Conservation (phyloP, 1,140 invertebrate genomes). For the Trialeurodes vaporariorum region DNA sequence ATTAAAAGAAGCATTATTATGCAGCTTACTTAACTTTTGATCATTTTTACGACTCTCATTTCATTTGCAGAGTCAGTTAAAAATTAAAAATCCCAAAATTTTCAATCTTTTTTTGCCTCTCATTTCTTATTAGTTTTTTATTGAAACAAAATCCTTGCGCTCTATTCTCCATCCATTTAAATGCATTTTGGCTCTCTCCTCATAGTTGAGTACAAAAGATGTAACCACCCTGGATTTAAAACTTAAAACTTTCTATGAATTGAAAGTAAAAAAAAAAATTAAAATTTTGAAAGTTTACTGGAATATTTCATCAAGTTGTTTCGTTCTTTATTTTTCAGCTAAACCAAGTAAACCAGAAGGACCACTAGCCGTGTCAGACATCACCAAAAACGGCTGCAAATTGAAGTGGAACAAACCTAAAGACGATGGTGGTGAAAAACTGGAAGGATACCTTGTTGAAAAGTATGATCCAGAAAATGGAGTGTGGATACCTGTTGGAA, state of each 20-base stretch:
- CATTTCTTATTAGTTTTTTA: no score
- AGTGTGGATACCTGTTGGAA: slow-evolving; percentile 78
- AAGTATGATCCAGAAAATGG: slow-evolving; percentile 88
- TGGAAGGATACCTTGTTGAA: slow-evolving; percentile 90
- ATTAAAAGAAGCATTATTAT: slow-evolving; percentile 7
- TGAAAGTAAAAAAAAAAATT: background rate
- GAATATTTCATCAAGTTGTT: background rate
- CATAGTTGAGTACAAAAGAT: no score
- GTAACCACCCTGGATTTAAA: background rate
- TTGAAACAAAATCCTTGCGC: no score
- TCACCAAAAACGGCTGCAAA: slow-evolving; percentile 88
- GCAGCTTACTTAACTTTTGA: background rate
- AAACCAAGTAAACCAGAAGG: slow-evolving; percentile 88
- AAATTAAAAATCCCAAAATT: background rate
- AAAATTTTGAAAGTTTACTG: background rate
- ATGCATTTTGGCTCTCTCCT: no score
- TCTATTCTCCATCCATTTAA: no score
- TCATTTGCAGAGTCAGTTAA: background rate
- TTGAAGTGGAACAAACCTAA: slow-evolving; percentile 96
- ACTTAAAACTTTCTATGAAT: background rate
- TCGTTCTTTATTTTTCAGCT: slow-evolving; percentile 43
- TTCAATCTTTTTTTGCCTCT: no score
- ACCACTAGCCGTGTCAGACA: slow-evolving; percentile 86
- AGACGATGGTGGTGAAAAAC: slow-evolving; percentile 92
- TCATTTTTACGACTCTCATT: slow-evolving; percentile 1